Conservation (phyloP, 1,140 invertebrate genomes). For the Eubasilissa regina region DNA sequence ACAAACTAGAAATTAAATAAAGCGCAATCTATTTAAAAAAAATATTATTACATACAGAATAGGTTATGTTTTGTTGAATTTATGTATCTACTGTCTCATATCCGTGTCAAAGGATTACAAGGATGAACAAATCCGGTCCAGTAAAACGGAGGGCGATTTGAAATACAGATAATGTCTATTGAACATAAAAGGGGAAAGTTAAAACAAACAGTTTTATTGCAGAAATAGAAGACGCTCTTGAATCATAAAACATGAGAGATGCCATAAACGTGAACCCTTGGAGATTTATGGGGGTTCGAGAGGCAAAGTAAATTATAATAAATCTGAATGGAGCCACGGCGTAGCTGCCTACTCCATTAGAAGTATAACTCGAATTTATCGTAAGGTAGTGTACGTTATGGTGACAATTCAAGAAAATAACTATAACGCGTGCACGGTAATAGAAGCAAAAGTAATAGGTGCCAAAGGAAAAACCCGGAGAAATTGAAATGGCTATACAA, state of each 20-base stretch:
- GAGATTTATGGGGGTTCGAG: conserved; percentile 29
- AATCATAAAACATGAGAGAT: conserved; percentile 27
- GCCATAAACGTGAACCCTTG: background rate
- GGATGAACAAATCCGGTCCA: conserved; percentile 9
- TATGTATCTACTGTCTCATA: too few species aligned
- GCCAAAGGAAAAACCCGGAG: background rate
- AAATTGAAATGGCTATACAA: background rate
- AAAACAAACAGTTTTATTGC: conserved; percentile 3
- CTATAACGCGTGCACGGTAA: background rate
- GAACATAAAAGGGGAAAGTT: background rate
- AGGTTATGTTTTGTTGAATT: too few species aligned
- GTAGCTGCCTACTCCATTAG: conserved; percentile 11
- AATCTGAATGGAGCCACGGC: conserved; percentile 8
- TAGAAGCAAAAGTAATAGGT: background rate
- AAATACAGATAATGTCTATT: conserved; percentile 3
- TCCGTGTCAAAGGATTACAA: background rate
- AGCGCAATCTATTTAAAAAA: too few species aligned
- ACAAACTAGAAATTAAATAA: too few species aligned
- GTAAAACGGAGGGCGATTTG: background rate
- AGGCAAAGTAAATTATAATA: conserved; percentile 35
- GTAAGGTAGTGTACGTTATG: background rate
- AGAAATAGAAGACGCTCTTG: conserved; percentile 20
- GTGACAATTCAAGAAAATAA: conserved; percentile 11
- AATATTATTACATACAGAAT: too few species aligned
- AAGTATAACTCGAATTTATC: conserved; percentile 9